These are phyloP conservation scores for Lagopus muta DNA, from an alignment of 2,113 vertebrate genomes.

Conservation along the genomic window DNA sequence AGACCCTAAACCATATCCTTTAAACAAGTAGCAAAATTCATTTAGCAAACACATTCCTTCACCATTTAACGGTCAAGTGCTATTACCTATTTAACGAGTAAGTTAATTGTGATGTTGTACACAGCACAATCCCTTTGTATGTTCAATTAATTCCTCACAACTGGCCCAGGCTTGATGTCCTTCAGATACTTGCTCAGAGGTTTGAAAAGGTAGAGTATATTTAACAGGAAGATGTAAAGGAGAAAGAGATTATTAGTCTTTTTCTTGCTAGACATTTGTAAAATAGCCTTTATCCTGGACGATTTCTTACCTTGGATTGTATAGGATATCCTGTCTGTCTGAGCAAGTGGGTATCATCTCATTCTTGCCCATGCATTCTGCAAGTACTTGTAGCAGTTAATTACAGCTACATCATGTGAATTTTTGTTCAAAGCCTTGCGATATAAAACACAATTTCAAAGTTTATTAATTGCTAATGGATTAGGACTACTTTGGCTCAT, in stretches of 20 bases:
- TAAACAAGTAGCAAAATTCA: slow-evolving; percentile 25
- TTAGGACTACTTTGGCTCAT: background rate
- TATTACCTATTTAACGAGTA: slow-evolving; percentile 43
- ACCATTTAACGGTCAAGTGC: slow-evolving; percentile 21
- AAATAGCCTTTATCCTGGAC: background rate
- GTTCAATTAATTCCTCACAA: slow-evolving; percentile 50
- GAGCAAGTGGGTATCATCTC: background rate
- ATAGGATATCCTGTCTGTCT: background rate
- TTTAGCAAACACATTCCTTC: slow-evolving; percentile 37
- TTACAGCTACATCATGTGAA: background rate
- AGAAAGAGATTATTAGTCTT: background rate
- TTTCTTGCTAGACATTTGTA: background rate
- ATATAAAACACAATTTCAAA: background rate
- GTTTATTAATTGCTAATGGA: background rate
- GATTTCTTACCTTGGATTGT: background rate
- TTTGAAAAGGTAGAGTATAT: background rate
- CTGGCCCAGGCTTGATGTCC: background rate
- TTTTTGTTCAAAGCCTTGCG: background rate
- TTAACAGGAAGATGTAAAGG: background rate
- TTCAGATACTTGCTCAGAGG: slow-evolving; percentile 16
- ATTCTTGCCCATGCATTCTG: background rate
- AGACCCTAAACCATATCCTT: background rate
- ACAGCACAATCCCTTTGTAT: slow-evolving; percentile 9
- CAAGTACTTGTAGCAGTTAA: background rate
- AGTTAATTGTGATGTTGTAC: slow-evolving; percentile 32